Conservation (phyloP, 2,113 vertebrate genomes). For the Poicephalus meyeri region DNA sequence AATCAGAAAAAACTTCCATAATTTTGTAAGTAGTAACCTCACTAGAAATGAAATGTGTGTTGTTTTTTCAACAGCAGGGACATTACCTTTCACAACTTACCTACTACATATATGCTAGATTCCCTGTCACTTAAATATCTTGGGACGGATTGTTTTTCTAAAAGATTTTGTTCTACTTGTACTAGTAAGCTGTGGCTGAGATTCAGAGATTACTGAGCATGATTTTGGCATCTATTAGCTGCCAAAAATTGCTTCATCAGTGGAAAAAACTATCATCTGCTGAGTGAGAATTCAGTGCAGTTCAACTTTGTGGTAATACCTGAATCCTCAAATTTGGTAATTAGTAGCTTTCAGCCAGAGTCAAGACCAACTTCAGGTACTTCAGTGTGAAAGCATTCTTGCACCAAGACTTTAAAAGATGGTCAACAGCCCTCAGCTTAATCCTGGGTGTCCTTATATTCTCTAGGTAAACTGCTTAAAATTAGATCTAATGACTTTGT, state of each 20-base stretch:
- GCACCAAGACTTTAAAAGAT: background rate
- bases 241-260: background rate
- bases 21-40: constrained; percentile 80
- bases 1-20: constrained; percentile 97
- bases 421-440: background rate
- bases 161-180: background rate
- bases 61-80: background rate
- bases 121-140: background rate
- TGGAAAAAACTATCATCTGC: background rate
- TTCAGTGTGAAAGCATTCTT: background rate
- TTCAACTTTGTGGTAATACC: background rate
- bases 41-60: background rate
- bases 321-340: background rate
- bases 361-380: background rate
- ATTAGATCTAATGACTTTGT: background rate
- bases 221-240: background rate
- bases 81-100: background rate
- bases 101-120: background rate
- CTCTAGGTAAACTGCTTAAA: background rate
- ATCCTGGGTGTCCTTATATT: background rate
- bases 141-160: background rate
- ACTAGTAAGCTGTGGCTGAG: background rate
- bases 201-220: background rate
- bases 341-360: background rate
- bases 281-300: background rate